Evolutionary conservation across 2,797 vertebrate species (phyloP).

Genomic region (Poecile montanus): DNA sequence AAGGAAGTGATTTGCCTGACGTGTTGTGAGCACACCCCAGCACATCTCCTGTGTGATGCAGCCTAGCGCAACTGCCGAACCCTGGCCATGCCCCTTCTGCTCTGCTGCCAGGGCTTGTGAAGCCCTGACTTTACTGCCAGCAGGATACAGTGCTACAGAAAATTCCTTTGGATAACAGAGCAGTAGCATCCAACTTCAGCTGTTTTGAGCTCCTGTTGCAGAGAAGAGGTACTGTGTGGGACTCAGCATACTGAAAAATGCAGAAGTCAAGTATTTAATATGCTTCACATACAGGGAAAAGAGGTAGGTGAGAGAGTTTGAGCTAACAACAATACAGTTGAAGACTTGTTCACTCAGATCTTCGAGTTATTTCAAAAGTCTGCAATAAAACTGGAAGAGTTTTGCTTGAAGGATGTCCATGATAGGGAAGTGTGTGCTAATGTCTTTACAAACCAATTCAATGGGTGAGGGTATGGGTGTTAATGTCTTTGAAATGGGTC

Average conservation of each 20-base stretch:
- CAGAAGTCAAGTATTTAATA: not conserved
- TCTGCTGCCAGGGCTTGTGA: accelerated
- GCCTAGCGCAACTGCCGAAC: accelerated
- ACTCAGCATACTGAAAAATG: not conserved
- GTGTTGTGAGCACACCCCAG: not conserved
- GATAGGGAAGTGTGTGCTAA: not conserved
- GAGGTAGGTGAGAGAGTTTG: not conserved
- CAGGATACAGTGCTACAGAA: not conserved
- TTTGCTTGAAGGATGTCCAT: not conserved
- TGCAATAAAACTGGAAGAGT: not conserved
- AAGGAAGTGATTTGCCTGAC: accelerated
- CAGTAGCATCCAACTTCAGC: not conserved
- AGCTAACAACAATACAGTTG: accelerated
- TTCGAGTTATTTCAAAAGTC: accelerated
- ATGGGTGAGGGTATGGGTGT: not conserved
- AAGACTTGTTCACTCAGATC: not conserved
- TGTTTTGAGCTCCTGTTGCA: not conserved
- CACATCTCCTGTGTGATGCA: accelerated
- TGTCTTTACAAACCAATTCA: not conserved
- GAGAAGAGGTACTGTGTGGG: too few species aligned
- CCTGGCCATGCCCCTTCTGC: too few species aligned
- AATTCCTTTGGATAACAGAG: accelerated
- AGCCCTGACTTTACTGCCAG: not conserved
- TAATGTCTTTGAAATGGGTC: not conserved
- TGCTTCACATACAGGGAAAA: not conserved